Evolutionary conservation across 2,113 vertebrate genomes (phyloP).

Genomic region (Lontra canadensis): DNA sequence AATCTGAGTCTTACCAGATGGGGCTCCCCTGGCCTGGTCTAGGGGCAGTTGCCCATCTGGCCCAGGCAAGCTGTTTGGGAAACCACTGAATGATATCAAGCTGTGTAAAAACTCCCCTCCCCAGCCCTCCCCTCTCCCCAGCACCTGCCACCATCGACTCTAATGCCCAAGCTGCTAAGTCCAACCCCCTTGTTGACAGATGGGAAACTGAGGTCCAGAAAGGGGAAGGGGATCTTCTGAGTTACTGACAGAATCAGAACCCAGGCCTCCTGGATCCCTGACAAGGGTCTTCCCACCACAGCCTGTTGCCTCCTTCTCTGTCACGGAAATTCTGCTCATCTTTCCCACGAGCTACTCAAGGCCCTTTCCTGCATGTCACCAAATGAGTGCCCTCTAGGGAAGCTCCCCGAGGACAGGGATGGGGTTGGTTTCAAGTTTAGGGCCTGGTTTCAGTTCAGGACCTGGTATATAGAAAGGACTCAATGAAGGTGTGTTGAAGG

Average conservation of each 20-base stretch:
- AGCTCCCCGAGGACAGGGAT: neutral
- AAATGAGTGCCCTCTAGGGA: neutral
- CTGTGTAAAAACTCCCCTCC: neutral
- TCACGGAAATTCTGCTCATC: neutral
- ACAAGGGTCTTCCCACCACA: neutral
- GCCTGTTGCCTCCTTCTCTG: neutral
- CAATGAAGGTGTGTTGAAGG: neutral
- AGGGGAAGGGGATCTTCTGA: neutral
- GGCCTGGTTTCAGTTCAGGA: neutral
- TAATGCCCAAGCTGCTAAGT: neutral
- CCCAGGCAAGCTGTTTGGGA: neutral
- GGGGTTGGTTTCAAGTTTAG: neutral
- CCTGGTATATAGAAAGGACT: neutral
- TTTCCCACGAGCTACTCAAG: fast-evolving
- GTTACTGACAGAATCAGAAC: neutral
- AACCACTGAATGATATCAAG: neutral
- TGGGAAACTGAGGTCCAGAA: neutral
- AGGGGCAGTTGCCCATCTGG: neutral
- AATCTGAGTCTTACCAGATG: neutral
- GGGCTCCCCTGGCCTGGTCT: neutral
- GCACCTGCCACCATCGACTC: neutral
- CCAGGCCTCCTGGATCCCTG: neutral
- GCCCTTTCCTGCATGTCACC: neutral
- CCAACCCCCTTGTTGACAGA: neutral
- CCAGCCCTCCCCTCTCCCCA: neutral